Evolutionary conservation across 2,113 vertebrate genomes (phyloP), one percentile per base, ranked within the genome.

Genomic region (Leptobrachium leishanense): DNA sequence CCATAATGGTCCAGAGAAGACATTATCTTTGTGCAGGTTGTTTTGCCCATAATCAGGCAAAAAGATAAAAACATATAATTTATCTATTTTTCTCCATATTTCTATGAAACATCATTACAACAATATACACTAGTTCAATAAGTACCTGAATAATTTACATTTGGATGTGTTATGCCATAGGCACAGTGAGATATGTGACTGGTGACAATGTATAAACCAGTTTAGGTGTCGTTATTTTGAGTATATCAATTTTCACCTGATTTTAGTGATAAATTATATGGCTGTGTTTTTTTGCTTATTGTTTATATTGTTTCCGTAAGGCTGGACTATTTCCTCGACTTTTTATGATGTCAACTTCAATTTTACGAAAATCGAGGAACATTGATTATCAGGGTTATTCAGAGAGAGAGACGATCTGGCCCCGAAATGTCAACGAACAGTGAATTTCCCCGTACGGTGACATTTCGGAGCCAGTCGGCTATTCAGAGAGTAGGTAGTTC

Each of bases 1-100:
- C 68, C 76, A 46, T 77, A 69, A 40, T 73, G 70, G 63, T 79
- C 77, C 63, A 73, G 10, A 67, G 62, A 79, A 77, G 76, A 70
- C 66, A 65, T 79, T 57, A 31, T 31, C 44, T 43, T 44, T 79
- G 70, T 79, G 70, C 77, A 79, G 62, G 41, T 68, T 54, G 31
- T 62, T 53, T 40, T 40, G 42, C 50, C 62, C 42, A 59, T 68
- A 20, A 6, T 79, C 57, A 11, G 64, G n/a, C 40, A 55, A 79
- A 43, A 44, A 55, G 42, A 74, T 57, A 20, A 73, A 39, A 11
- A 57, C 1, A 74, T 40, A 5, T 67, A 15, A 44, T n/a, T 62
- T 6, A 6, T 11, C 63, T 59, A 59, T 12, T 59, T 2, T 41
- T 65, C 8, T 44, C 63, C 6, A 6, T 50, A 63, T 72, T 62